Evolutionary conservation across 2,797 vertebrate species (phyloP), one percentile per base, ranked within the genome.

Genomic region (Ceyx erithaca): DNA sequence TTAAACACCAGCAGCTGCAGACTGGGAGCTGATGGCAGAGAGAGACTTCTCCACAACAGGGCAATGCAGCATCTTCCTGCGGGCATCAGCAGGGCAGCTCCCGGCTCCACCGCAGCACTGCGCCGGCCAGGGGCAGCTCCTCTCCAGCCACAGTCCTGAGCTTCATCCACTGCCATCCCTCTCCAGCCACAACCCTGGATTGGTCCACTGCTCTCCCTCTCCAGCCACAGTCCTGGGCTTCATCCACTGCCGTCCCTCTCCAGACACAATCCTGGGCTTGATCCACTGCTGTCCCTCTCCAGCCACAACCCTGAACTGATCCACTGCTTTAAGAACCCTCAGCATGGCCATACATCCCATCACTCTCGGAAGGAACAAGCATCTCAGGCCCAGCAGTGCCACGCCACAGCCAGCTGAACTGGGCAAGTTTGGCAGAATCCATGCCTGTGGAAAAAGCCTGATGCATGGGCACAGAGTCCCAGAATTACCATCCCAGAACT

Each of bases 1-100:
- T 30, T 94, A 61, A 66, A 94, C 78, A 80, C 75, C 69, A 85
- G 71, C 43, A 89, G 90, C 77, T 85, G 49, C 21, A 0, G 52
- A 79, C 61, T 37, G 77, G 70, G 82, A 90, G 77, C 67, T 76
- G 54, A 54, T 1, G 31, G 71, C 33, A 89, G 76, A 88, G 51
- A 85, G 54, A 71, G 57, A 88, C 37, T 63, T 62, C 9, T 45
- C 81, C 30, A 61, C 41, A 63, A 77, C 1, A 30, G 37, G 69
- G 55, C 59, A 87, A 86, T 1, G 0, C 49, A 61, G 54, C 25
- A 9, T 57, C 91, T 85, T 73, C 84, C 75, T 51, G 58, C 35
- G 25, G 61, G 66, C 46, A 72, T 64, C 70, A 72, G 19, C 8
- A 1, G 46, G 35, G 5, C 31, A 10, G 51, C 43, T 31, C 46